Base-by-base conservation (phyloP, 1,140 invertebrate genomes). In the Bombus confusus region DNA sequence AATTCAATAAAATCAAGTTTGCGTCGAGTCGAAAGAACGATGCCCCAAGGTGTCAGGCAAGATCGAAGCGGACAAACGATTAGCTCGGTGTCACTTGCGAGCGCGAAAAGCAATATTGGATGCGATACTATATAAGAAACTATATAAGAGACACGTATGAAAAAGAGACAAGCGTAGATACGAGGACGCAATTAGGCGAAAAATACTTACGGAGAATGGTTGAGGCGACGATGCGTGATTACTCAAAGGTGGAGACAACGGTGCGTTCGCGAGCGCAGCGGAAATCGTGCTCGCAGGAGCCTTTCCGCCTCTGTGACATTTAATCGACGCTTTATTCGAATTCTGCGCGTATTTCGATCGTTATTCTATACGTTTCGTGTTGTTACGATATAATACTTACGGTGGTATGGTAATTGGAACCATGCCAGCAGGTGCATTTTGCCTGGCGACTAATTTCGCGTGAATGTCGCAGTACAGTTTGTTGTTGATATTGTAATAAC, bases 401-500 rank as follows among this genome's bases (percentile, higher is more conserved):
- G 97, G 97, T 91, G 97, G 96, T 79, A 98, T 95, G 80, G 97
- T 97, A 82, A 98, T 95, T n/a, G 98, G 98, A 83, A 97, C 96
- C 88, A 98, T 94, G 87, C 95, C 96, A 85, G 96, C 95, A 64
- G 98, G 97, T 82, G 98, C 97, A 93, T 98, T 97, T 93, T 97
- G 97, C 91, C 97, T 96, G 39, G 98, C 98, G 13, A 98, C 98
- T 92, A 98, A 96, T 95, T 98, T 98, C 64, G 98, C 98, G 93
- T 99, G 98, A 89, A 98, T 97, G 94, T 99, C 99, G 95, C 98
- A 99, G 95, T 99, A 99, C 77, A 99, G 95, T 95, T 99, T 99
- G 92, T 98, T 98, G 94, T 98, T 98, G 93, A 99, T 97, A 94
- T 98, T 99, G 96, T 98, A 99, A 94, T 99, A 99, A 73, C 98